Evolutionary conservation across 2,797 vertebrate genomes (phyloP), one percentile per base, ranked within the genome.

Genomic region (Galagoides demidoff): DNA sequence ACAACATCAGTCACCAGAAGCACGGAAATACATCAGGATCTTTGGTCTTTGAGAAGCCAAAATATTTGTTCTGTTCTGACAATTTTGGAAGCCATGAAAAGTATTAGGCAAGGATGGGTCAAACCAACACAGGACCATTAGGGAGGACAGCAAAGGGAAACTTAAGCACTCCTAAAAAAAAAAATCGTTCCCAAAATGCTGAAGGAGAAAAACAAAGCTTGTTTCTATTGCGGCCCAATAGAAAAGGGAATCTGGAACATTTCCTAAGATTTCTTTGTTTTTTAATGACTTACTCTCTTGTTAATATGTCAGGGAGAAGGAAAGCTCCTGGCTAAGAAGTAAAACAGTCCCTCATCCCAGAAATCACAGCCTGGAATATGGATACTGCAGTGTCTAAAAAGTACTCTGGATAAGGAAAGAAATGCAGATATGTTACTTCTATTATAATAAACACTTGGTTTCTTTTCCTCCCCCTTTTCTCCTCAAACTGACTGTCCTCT

Each of bases 381-480:
- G 52, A 91, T 95, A 96, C 84, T 90, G 92, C 63, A 68, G 83
- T 90, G 45, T 94, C 77, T 86, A 19, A 89, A 92, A 94, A 71
- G 45, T 23, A 61, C 43, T 89, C 31, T 85, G 89, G 90, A 66
- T 91, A 95, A 95, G 52, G 37, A 64, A 85, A 94, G 77, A 84
- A 93, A 96, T 90, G 81, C 61, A 82, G 37, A 57, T 37, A 23
- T 1, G 70, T 74, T 22, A 63, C 11, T 92, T 93, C 27, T 91
- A 9, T 70, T 68, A n/a, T 34, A 77, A 95, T 39, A 85, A 93
- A 77, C 59, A 22, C 37, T 83, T 79, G 37, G 20, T 81, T 97
- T 87, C 31, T 78, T 96, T 95, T 93, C 96, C 89, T 90, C 66
- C 16, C 19, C 77, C 74, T 90, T 90, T 90, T 94, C 55, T 93